These are phyloP conservation scores for Pachliopta kotzebuea DNA, from an alignment of 2,888 invertebrate species.

Conservation along the genomic window DNA sequence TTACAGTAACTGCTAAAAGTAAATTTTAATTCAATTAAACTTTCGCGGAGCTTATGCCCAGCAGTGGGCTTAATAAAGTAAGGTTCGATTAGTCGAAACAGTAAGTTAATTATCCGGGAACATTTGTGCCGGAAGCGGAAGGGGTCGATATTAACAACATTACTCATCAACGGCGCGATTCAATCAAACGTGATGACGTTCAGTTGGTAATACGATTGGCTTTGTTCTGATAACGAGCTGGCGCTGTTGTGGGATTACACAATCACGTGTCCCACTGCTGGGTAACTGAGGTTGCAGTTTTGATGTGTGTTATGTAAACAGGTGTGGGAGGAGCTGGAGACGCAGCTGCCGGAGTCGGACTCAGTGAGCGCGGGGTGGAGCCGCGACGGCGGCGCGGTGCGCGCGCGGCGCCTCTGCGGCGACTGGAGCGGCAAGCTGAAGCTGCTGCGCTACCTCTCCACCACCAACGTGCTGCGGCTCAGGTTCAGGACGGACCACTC, in stretches of 20 bases:
- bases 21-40: no score
- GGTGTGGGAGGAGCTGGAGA: constrained; percentile 68
- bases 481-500: constrained; percentile 89
- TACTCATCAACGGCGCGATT: constrained; percentile 3
- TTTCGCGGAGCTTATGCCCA: no score
- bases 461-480: constrained; percentile 81
- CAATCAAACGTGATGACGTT: constrained; percentile 3
- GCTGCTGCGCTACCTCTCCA: constrained; percentile 83
- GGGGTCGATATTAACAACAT: constrained; percentile 3
- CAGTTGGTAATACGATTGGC: constrained; percentile 3
- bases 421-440: constrained; percentile 91
- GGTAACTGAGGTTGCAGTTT: no score
- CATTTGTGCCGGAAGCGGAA: no score
- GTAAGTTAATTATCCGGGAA: no score
- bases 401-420: constrained; percentile 83
- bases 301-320: no score
- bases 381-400: constrained; percentile 48
- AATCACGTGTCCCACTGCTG: background rate
- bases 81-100: no score
- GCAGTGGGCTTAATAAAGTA: no score
- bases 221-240: constrained; percentile 10
- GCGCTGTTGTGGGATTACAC: background rate
- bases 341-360: constrained; percentile 61
- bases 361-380: constrained; percentile 65
- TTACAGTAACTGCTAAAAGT: no score